phyloP scores from a whole-genome alignment of 1,140 invertebrate genomes.

The Calosoma granatense region DNA sequence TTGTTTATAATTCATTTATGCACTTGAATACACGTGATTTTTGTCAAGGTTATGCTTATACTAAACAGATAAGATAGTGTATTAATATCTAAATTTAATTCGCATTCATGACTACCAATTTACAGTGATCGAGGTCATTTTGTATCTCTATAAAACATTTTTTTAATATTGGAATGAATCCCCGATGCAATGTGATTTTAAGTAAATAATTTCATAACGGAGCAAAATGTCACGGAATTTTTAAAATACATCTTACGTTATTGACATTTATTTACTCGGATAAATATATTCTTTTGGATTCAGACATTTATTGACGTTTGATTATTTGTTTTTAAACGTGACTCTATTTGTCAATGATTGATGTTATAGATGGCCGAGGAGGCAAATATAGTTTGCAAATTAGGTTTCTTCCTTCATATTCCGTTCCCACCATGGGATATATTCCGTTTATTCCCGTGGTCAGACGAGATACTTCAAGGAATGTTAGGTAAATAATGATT shows the following conservation, averaged over 20 bases:
- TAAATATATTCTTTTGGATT: too few relatives aligned
- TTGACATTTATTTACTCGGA: neutral
- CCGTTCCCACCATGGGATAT: conserved; percentile 90
- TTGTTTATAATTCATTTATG: too few relatives aligned
- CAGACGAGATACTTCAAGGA: conserved; percentile 84
- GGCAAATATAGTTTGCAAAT: conserved; percentile 62
- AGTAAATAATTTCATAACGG: too few relatives aligned
- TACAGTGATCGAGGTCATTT: neutral
- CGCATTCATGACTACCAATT: neutral
- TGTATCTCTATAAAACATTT: too few relatives aligned
- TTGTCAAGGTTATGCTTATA: too few relatives aligned
- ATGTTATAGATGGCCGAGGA: conserved; percentile 58
- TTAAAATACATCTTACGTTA: too few relatives aligned
- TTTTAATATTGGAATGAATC: too few relatives aligned
- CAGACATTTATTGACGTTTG: neutral
- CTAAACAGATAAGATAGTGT: too few relatives aligned
- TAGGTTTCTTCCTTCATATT: conserved; percentile 87
- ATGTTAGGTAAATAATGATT: conserved; percentile 46
- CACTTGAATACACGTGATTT: too few relatives aligned
- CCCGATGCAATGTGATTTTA: too few relatives aligned
- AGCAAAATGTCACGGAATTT: too few relatives aligned
- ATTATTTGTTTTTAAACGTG: neutral
- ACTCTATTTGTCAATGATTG: neutral
- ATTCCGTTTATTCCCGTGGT: conserved; percentile 80
- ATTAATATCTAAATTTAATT: conserved; percentile 3